Percentiles rank a stretch among this genome's conserved stretches.
Evolutionary conservation across 1,140 invertebrate species (phyloP).

Genomic region (Planococcus citri): DNA sequence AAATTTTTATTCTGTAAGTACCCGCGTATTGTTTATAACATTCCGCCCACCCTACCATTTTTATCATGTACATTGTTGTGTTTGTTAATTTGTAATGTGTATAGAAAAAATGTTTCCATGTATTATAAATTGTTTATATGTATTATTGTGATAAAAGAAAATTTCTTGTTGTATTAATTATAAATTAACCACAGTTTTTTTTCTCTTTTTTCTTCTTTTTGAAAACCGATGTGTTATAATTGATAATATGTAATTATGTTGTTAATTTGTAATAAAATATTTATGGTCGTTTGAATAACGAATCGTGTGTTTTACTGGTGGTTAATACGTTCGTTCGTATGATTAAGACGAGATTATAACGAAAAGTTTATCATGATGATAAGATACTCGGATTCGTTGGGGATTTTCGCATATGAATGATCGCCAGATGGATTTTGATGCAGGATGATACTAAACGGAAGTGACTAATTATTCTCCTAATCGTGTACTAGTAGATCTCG

Average conservation of each 20-base stretch:
- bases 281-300: slow-evolving; percentile 7
- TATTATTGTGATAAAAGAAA: slow-evolving; percentile 13
- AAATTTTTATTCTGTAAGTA: slow-evolving; percentile 11
- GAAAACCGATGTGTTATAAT: neutral
- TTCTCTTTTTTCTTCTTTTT: too few species aligned
- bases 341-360: too few species aligned
- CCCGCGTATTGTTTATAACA: slow-evolving; percentile 11
- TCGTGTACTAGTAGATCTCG: too few species aligned
- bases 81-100: slow-evolving; percentile 10
- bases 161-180: slow-evolving; percentile 1
- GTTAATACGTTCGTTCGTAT: too few species aligned
- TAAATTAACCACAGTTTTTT: slow-evolving; percentile 14
- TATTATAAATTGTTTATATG: slow-evolving; percentile 11
- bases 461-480: too few species aligned
- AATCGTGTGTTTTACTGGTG: too few species aligned
- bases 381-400: too few species aligned
- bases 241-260: neutral
- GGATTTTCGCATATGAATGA: too few species aligned
- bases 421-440: too few species aligned
- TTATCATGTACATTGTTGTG: slow-evolving; percentile 3
- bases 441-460: too few species aligned
- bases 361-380: too few species aligned
- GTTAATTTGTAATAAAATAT: slow-evolving; percentile 16
- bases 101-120: too few species aligned
- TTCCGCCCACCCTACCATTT: slow-evolving; percentile 17